phyloP scores from a whole-genome alignment of 2,113 vertebrate species.

The Datnioides undecimradiatus region DNA sequence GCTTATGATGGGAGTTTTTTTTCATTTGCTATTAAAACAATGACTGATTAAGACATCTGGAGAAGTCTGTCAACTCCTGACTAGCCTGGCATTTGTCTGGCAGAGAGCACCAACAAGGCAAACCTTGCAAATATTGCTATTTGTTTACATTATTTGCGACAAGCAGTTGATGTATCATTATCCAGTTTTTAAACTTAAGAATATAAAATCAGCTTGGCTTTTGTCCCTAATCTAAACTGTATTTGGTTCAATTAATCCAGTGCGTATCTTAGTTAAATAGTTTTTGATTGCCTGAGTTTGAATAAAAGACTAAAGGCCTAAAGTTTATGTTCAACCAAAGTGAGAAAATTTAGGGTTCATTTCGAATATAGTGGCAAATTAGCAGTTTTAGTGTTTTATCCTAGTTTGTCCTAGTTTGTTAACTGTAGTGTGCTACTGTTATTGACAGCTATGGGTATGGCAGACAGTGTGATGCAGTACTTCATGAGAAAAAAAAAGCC shows the following conservation, averaged over 20 bases:
- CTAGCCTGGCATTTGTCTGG: too few species aligned
- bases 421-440: too few species aligned
- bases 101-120: too few species aligned
- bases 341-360: neutral
- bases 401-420: too few species aligned
- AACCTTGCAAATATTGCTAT: too few species aligned
- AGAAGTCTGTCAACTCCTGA: neutral
- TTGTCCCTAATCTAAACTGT: neutral
- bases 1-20: slow-evolving; percentile 6
- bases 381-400: neutral
- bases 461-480: neutral
- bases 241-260: too few species aligned
- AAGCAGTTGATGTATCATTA: too few species aligned
- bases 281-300: neutral
- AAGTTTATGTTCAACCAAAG: neutral
- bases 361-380: neutral
- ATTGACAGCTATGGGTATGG: slow-evolving; percentile 12
- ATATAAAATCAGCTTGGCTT: neutral
- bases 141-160: neutral
- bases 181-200: neutral
- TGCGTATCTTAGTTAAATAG: too few species aligned
- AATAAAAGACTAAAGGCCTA: neutral
- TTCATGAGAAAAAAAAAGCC: neutral
- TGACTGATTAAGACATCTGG: neutral
- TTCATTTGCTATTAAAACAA: slow-evolving; percentile 2